Base-by-base conservation (phyloP, 1,140 invertebrate species). In the Bombus sylvicola region DNA sequence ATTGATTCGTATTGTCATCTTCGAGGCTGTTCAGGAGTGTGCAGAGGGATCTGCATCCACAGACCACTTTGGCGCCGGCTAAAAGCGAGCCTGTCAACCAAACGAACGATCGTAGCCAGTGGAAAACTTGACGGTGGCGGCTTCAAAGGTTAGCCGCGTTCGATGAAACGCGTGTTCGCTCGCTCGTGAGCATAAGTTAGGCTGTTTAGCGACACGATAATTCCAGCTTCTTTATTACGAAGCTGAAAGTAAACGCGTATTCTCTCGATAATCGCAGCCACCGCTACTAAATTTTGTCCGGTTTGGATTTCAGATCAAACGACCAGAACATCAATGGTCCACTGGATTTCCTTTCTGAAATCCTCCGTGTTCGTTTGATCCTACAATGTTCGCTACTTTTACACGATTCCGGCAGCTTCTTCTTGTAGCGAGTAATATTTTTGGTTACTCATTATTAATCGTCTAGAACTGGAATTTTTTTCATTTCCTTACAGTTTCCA, bases 71-170 rank as follows among this genome's bases (percentile, higher is more conserved):
- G 37, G 62, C 25, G 59, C 53, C 43, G 71, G 68, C 75, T 80
- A 86, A 88, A 88, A 77, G 41, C 79, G 74, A 41, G 37, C 22
- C 82, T 80, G 87, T 76, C 83, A 83, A 73, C 83, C 74, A 88
- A 83, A 89, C 88, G 80, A 80, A 86, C 82, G 83, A 76, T 79
- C 75, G 39, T 37, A 12, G 37, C 31, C 34, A 34, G 47, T 28
- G 68, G 73, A 81, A 71, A 76, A 83, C 76, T 89, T 53, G 18
- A 9, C 59, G 25, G 10, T 22, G n/a, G 28, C 43, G 18, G 79
- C 87, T 81, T 89, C 66, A 89, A 89, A 89, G 88, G 84, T 68
- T 31, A 41, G 39, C 73, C 85, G 77, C 73, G 76, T 77, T 64
- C 25, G 62, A 80, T 75, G 87, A 76, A 73, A 57, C 62, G 83